These are phyloP conservation scores for Phainopepla nitens DNA, from an alignment of 2,113 vertebrate genomes.

Conservation along the genomic window DNA sequence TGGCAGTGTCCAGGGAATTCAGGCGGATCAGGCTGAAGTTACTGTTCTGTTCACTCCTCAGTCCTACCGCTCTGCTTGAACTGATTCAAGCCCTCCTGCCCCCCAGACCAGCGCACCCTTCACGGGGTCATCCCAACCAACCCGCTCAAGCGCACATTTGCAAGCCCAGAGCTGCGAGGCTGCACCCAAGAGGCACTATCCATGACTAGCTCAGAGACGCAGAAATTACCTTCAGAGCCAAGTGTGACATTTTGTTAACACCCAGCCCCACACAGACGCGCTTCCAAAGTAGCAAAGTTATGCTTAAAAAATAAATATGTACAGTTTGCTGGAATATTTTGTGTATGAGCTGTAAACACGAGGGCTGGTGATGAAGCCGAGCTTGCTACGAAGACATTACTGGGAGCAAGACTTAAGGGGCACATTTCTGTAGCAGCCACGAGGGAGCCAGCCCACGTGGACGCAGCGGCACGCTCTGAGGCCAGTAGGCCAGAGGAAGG, in stretches of 20 bases:
- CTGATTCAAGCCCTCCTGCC: neutral
- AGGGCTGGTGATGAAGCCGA: neutral
- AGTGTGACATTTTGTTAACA: neutral
- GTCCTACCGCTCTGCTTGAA: neutral
- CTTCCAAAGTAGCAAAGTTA: neutral
- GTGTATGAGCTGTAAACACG: accelerated
- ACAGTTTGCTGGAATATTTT: neutral
- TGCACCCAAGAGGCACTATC: neutral
- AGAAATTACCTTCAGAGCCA: neutral
- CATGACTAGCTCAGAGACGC: neutral
- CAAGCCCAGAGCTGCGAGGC: neutral
- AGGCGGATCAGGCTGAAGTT: neutral
- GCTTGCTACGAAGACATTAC: accelerated
- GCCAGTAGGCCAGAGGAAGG: neutral
- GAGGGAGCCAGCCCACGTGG: neutral
- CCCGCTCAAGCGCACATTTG: neutral
- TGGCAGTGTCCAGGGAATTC: neutral
- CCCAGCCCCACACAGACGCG: accelerated
- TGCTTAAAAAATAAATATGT: neutral
- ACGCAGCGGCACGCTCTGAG: accelerated
- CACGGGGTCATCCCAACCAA: neutral
- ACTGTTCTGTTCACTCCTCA: neutral
- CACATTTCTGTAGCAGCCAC: neutral
- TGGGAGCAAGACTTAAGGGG: accelerated
- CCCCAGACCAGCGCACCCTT: neutral